Base-by-base conservation (phyloP, 2,888 invertebrate genomes). In the Sinelater perroti region DNA sequence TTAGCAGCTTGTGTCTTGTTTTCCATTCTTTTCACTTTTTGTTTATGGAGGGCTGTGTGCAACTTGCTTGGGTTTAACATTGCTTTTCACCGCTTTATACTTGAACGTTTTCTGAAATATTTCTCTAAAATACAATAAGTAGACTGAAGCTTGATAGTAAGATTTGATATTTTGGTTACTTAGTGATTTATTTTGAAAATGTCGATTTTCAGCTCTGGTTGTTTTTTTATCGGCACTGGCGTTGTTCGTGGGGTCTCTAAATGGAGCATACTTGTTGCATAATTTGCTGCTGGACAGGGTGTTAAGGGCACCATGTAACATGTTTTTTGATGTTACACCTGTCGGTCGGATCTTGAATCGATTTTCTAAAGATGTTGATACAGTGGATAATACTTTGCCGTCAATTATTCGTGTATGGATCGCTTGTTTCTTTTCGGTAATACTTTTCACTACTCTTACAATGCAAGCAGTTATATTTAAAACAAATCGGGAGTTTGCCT, bases 291-390 rank as follows among this genome's bases (percentile, higher is more conserved):
- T 91, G 68, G 75, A 73, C 66, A 84, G 86, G 73, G 83, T 89
- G 72, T 78, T 91, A 71, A 82, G 84, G 74, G 85, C 86, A 68
- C 88, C 89, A 56, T 79, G 83, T 78, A 82, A 83, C 73, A 84
- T 85, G 74, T 91, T 90, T 83, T 91, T 87, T 83, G 90, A 91
- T 80, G 87, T 89, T 68, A 91, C 90, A 70, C 91, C 91, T 61
- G 81, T 87, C 64, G 91, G 91, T 76, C 83, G 91, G 75, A 84
- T 90, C 75, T 83, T 91, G 78, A 90, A 90, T 82, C 83, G 90
- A 67, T 89, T 89, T 82, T 85, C 86, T 76, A 89, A 88, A 82
- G 89, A 89, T 77, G 79, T 89, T 67, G 88, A 89, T 76, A 82
- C 85, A 71, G 78, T 89, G 78, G 89, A 89, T 82, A 87, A 85